These are phyloP conservation scores for Cantharis flavilabris DNA, from an alignment of 2,888 invertebrate species.

Conservation along the genomic window DNA sequence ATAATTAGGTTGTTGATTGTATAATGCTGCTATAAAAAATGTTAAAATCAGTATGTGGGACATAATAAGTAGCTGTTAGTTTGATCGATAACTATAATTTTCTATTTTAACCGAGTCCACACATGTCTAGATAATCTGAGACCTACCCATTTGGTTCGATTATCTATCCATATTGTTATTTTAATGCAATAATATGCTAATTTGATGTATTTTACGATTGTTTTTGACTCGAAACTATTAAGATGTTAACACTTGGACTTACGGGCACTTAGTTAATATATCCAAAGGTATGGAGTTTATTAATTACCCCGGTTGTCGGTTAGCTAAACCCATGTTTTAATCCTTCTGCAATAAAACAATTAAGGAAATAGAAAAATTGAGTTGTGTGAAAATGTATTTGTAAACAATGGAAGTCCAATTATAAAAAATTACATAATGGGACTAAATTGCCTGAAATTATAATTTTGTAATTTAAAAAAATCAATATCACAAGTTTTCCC, in stretches of 20 bases:
- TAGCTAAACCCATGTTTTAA: background rate
- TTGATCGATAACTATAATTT: slow-evolving; percentile 54
- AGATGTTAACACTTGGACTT: slow-evolving; percentile 26
- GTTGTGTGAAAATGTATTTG: background rate
- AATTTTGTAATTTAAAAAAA: background rate
- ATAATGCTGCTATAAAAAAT: slow-evolving; percentile 25
- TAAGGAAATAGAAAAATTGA: background rate
- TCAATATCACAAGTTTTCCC: background rate
- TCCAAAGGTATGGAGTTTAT: background rate
- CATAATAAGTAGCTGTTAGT: slow-evolving; percentile 53
- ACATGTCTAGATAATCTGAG: slow-evolving; percentile 48
- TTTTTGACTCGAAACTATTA: slow-evolving; percentile 18
- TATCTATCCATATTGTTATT: slow-evolving; percentile 47
- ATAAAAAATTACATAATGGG: background rate
- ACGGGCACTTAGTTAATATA: slow-evolving; percentile 4
- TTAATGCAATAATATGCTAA: slow-evolving; percentile 46
- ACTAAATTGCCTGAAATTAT: background rate
- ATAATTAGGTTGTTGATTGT: slow-evolving; percentile 7
- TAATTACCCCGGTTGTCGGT: background rate
- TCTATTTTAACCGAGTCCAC: slow-evolving; percentile 48
- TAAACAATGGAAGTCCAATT: background rate
- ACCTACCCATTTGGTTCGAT: slow-evolving; percentile 48
- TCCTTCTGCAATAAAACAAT: background rate
- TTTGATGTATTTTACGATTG: slow-evolving; percentile 31
- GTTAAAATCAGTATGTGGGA: slow-evolving; percentile 42